Evolutionary conservation across 2,797 vertebrate species (phyloP), one percentile per base, ranked within the genome.

Genomic region (Sphenodon punctatus): DNA sequence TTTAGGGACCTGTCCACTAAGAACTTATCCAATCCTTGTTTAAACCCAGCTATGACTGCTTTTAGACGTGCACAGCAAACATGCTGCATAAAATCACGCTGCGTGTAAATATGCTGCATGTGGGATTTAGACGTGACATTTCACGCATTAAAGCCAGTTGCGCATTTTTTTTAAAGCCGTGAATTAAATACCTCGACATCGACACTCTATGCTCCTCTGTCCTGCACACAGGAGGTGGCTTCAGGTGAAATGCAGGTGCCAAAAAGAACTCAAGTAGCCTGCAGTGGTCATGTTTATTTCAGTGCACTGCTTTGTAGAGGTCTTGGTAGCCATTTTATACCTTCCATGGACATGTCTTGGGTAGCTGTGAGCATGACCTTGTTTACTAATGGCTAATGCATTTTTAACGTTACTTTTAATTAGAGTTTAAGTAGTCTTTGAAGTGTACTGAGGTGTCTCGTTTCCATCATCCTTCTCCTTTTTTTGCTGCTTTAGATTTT

Each of bases 351-450:
- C 66, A 4, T 3, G 32, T 58, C 79, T 71, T 60, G 76, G 83
- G 49, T 55, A 48, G 75, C 80, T 66, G 46, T 10, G 41, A 68
- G 32, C 48, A 2, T n/a, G 63, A 67, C 86, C 76, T 84, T 89
- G 72, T 64, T 76, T 84, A 69, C 42, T 88, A 88, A 79, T 39
- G 69, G 88, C 80, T 53, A 8, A 69, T 82, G 76, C 32, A 36
- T 89, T 87, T 92, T 91, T 90, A 91, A 86, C 75, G 74, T 72
- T 60, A 43, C 77, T 89, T 90, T 88, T 86, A 90, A 85, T 94
- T 91, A 88, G 88, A 73, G 63, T 32, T 78, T 68, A 86, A 72
- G 64, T n/a, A 41, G 51, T 78, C 60, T 39, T 80, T 38, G 49
- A 61, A 60, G 42, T 74, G 63, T 85, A 56, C 64, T 23, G 8